These are phyloP conservation scores for Tribolium freemani DNA, from an alignment of 2,888 invertebrate species.

Conservation along the genomic window DNA sequence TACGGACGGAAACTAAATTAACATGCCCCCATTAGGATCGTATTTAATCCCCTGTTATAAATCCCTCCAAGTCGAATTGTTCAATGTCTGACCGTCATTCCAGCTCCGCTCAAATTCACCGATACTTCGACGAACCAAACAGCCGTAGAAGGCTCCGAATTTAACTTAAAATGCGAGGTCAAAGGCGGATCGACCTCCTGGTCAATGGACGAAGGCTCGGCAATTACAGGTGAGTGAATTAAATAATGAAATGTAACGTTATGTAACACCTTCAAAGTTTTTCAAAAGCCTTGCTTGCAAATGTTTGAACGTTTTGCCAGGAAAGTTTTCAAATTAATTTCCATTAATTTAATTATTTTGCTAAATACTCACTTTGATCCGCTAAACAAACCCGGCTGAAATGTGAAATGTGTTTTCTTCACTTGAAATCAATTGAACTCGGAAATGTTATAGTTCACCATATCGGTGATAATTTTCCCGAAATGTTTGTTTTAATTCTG, in stretches of 20 bases:
- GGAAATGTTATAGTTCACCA: not conserved
- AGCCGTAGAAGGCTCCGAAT: constrained; percentile 70
- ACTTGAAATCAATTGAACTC: too few species aligned
- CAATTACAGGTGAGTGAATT: constrained; percentile 75
- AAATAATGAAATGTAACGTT: not conserved
- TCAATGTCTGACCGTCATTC: constrained; percentile 48
- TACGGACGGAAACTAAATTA: constrained; percentile 39
- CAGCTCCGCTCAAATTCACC: constrained; percentile 72
- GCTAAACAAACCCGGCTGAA: too few species aligned
- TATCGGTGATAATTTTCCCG: not conserved
- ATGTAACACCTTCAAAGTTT: not conserved
- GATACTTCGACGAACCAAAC: constrained; percentile 70
- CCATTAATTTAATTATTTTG: too few species aligned
- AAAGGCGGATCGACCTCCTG: constrained; percentile 77
- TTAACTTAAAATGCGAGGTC: constrained; percentile 74
- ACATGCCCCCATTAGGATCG: constrained; percentile 37
- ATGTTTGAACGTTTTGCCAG: too few species aligned
- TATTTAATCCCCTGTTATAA: constrained; percentile 28
- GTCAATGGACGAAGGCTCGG: constrained; percentile 74
- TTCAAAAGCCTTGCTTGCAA: not conserved
- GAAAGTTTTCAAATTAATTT: not conserved
- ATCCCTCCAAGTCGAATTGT: constrained; percentile 28
- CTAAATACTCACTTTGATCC: too few species aligned
- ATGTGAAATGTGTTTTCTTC: too few species aligned
- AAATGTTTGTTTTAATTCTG: constrained; percentile 23